Base-by-base conservation (phyloP, 1,140 invertebrate genomes). In the Drosophila baimaii region DNA sequence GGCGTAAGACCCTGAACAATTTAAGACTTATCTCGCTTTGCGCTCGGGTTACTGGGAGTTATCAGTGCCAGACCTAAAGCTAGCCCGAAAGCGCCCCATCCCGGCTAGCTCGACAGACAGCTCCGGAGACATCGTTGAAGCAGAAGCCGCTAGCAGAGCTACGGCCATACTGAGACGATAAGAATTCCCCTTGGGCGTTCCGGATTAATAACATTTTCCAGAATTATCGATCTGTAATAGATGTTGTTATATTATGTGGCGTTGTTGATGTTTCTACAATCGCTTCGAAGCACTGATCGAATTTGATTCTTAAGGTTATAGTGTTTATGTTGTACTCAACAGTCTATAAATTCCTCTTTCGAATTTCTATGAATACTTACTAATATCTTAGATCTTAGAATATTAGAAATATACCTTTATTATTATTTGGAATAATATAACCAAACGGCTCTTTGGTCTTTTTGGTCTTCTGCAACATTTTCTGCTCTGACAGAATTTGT, bases 51-150 rank as follows among this genome's bases (percentile, higher is more conserved):
- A 86, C 79, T 62, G 59, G 29, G 51, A 65, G 82, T 86, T 86
- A 86, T 86, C 82, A 81, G 54, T 75, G 62, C 61, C 74, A 79
- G 82, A 86, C 82, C 61, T 19, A 68, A 65, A 74, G 74, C 74
- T 85, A 57, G 35, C 43, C 51, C 31, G 5, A 31, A 27, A 57
- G 37, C 23, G 41, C 35, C 31, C 46, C 37, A 25, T 39, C 37
- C 55, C 19, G 39, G 52, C 17, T 17, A 23, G 27, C 25, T 21
- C 3, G 29, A 46, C 31, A 51, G 29, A 66, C 31, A 27, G 17
- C 31, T 57, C 15, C 33, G 25, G n/a, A 63, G 39, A 54, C 70
- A 61, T 15, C 35, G 29, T 29, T 31, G 37, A 46, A 27, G 29
- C 58, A 55, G 21, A 54, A 33, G 47, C 31, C 46, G 35, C 19